Base-by-base conservation (phyloP, 2,888 invertebrate species). In the Heteromyza rotundicornis region DNA sequence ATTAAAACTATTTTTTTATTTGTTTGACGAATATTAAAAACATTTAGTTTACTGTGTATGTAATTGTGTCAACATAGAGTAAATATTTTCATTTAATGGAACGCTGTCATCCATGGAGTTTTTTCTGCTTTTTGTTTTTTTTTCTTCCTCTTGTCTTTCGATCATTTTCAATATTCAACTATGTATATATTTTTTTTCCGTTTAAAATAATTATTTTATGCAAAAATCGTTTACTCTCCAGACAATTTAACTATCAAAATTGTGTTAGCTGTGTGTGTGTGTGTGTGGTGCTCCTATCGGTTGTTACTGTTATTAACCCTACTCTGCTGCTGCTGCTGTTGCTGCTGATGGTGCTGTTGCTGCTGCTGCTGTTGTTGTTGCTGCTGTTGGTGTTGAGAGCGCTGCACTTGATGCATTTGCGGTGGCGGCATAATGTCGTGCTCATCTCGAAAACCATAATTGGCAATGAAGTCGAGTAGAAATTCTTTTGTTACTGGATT, bases 401-500 rank as follows among this genome's bases (percentile, higher is more conserved):
- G 62, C 1, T 65, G 62, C 10, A 17, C 44, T 50, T 47, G 64
- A 40, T 53, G 58, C 40, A 32, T 63, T 14, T 19, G 61, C 47
- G 86, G 85, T 17, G 92, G 92, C 59, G 92, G 92, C 91, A 92
- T 92, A 50, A 87, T 86, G 63, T 89, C 88, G 0, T 86, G 80
- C 73, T 91, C 90, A 69, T 90, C 89, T 50, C 86, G 84, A 79
- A 86, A 93, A 64, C 90, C 84, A 64, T 88, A 84, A 10, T 82
- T 84, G 22, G 89, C 86, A 68, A 95, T 94, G 80, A 84, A 92
- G 55, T 90, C 86, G 50, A 96, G 82, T 12, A 98, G 86, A 62
- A 85, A 85, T 64, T 95, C 92, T 80, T 91, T 92, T 1, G 96
- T 96, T 1, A 98, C 90, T 0, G 98, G 98, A 71, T 89, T 82